These are phyloP conservation scores for Phyllostomus discolor DNA, from an alignment of 2,113 vertebrate species.

Conservation along the genomic window DNA sequence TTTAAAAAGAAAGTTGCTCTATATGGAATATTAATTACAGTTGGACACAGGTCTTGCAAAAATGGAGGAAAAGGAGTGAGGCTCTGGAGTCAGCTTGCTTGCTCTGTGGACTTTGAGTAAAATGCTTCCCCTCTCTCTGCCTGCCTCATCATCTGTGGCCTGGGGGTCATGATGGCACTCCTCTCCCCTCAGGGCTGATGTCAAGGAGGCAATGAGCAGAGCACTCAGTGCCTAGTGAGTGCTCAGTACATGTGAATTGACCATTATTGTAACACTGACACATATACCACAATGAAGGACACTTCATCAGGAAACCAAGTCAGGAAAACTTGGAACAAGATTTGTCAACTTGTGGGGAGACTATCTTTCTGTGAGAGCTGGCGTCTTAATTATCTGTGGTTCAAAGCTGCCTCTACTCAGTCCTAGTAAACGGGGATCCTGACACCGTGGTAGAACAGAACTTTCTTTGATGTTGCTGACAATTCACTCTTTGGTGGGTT, in stretches of 20 bases:
- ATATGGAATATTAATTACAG: not conserved
- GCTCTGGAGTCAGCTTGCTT: not conserved
- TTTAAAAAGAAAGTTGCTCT: not conserved
- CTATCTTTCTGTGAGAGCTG: not conserved
- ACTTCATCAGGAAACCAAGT: not conserved
- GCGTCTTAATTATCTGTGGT: not conserved
- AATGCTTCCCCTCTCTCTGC: not conserved
- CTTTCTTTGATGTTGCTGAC: not conserved
- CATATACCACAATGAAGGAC: not conserved
- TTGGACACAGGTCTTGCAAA: not conserved
- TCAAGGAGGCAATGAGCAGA: rapidly evolving
- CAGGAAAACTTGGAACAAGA: constrained; percentile 25
- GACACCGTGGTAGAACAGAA: not conserved
- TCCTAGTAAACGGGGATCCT: not conserved
- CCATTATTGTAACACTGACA: not conserved
- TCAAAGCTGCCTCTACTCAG: not conserved
- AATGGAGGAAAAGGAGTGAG: not conserved
- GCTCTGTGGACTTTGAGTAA: not conserved
- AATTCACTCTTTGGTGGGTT: not conserved
- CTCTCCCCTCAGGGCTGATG: not conserved
- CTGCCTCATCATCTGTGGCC: not conserved
- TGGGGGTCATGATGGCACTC: not conserved
- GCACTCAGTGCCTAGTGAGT: not conserved
- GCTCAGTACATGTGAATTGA: not conserved
- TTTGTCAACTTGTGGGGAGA: not conserved